Percentiles rank a stretch among this genome's conserved stretches.
phyloP scores from a whole-genome alignment of 2,888 invertebrate species.

The Strigamia transsilvanica region DNA sequence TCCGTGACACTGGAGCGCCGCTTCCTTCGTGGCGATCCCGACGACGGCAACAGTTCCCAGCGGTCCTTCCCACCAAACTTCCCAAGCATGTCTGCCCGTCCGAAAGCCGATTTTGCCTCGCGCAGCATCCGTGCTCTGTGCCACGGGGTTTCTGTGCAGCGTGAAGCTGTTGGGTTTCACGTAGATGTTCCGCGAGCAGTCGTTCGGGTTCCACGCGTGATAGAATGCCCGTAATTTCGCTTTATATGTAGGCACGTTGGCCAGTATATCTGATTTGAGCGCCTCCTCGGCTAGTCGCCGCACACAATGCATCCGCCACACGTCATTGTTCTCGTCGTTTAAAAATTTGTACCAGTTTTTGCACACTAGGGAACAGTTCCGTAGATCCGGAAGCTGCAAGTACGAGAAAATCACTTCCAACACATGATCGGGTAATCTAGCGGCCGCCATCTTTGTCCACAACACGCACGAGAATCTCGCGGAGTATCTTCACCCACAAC shows the following conservation, averaged over 20 bases:
- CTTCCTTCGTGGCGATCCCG: conserved; percentile 93
- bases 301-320: conserved; percentile 91
- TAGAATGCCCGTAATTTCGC: conserved; percentile 91
- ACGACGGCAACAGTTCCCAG: conserved; percentile 97
- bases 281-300: conserved; percentile 85
- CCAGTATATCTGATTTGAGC: conserved; percentile 88
- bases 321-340: conserved; percentile 92
- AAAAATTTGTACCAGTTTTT: conserved; percentile 91
- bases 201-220: conserved; percentile 97
- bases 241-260: conserved; percentile 88
- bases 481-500: not conserved
- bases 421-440: conserved; percentile 75
- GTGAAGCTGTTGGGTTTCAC: conserved; percentile 97
- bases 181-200: conserved; percentile 96
- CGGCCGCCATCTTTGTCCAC: conserved; percentile 57
- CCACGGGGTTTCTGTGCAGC: conserved; percentile 96
- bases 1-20: conserved; percentile 90
- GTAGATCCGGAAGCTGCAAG: conserved; percentile 83
- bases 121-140: conserved; percentile 96
- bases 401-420: conserved; percentile 92
- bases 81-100: conserved; percentile 95
- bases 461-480: not conserved
- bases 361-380: conserved; percentile 90
- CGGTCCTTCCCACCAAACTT: conserved; percentile 98
- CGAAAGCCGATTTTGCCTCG: conserved; percentile 84